Evolutionary conservation across 1,140 invertebrate species (phyloP).

Genomic region (Sweltsa coloradensis): DNA sequence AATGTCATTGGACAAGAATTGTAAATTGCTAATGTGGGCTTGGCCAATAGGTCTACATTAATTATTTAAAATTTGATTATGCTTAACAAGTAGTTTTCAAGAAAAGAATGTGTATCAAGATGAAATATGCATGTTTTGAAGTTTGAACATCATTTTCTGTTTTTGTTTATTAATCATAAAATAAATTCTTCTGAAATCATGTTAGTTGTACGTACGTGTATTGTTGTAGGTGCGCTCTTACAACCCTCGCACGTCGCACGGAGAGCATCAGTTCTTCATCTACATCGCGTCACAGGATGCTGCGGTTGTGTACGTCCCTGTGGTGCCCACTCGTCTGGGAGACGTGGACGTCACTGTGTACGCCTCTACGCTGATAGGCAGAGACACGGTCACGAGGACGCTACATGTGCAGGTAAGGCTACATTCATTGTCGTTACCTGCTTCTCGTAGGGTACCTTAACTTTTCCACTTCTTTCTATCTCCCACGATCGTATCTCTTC

Average conservation of each 20-base stretch:
- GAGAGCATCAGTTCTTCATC: slow-evolving; percentile 89
- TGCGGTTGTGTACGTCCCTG: slow-evolving; percentile 73
- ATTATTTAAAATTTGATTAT: no score
- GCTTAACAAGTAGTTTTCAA: no score
- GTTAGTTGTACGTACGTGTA: no score
- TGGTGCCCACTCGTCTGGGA: slow-evolving; percentile 72
- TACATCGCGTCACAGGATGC: slow-evolving; percentile 72
- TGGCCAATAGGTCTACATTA: no score
- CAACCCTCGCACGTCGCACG: slow-evolving; percentile 73
- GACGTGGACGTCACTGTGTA: slow-evolving; percentile 68
- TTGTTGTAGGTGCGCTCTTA: slow-evolving; percentile 48
- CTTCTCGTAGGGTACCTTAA: no score
- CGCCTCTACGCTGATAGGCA: slow-evolving; percentile 74
- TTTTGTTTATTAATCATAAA: slow-evolving; percentile 1
- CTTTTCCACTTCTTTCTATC: no score
- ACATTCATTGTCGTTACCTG: no score
- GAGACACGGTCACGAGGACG: slow-evolving; percentile 56
- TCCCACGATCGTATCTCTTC: no score
- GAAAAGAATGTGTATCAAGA: no score
- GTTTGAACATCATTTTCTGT: not conserved
- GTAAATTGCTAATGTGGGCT: no score
- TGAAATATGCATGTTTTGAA: not conserved
- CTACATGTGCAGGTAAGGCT: slow-evolving; percentile 64
- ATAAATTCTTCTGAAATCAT: slow-evolving; percentile 7
- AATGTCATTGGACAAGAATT: no score